Base-by-base conservation (phyloP, 2,888 invertebrate species). In the Acrocyrtus sp. region DNA sequence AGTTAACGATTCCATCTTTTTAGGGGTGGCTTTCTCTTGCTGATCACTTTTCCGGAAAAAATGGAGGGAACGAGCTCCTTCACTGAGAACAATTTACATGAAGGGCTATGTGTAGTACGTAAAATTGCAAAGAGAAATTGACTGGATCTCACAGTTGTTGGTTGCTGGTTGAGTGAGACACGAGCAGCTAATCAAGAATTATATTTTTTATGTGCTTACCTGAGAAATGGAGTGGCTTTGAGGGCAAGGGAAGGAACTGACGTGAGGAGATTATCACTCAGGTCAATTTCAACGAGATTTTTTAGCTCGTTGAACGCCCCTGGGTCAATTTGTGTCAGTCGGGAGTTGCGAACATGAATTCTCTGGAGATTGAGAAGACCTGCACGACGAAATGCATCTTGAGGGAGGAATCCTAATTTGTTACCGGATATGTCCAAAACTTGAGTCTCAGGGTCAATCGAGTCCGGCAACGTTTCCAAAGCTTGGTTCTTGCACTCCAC, bases 351-450 rank as follows among this genome's bases (percentile, higher is more conserved):
- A 83, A 96, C 86, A 85, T 92, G 94, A 68, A 96, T 89, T 83
- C 92, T 90, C 86, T 96, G 95, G 79, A 96, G 87, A 86, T 95
- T 95, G 77, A 93, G 88, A 72, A 96, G 88, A 74, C 92, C 92
- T 29, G 92, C 91, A 79, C 91, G 88, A 74, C 90, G 88, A 84
- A 96, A 96, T 77, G 92, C 92, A 84, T 93, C 93, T 80, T 90
- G 89, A 53, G 93, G 90, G 72, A 96, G 87, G 80, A 91, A 90
- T 84, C 92, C 92, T 82, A 96, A 87, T 84, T 93, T 92, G 85
- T 95, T 96, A 78, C 91, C 92, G 78, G 94, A 94, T 84, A 94
- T 89, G 86, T 95, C 94, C 83, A 96, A 87, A 82, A 96, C 95
- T 87, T 96, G 96, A 39, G 95, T 95, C 81, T 91, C 93, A 47